phyloP scores from a whole-genome alignment of 2,113 vertebrate species.

The Sapajus apella region DNA sequence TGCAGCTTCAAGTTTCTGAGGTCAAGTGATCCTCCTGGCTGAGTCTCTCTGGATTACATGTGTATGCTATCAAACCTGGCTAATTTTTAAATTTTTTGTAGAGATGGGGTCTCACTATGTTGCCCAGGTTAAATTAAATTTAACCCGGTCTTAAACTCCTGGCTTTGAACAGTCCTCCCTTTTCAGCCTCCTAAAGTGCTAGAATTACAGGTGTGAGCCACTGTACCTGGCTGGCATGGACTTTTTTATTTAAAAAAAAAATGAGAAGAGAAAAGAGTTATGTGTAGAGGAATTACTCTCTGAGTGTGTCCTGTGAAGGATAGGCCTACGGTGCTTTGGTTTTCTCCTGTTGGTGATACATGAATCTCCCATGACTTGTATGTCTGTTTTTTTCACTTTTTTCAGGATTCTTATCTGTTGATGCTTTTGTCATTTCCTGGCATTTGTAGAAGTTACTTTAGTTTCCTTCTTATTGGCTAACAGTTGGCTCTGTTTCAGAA shows the following conservation, averaged over 20 bases:
- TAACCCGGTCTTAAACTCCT: too few species aligned
- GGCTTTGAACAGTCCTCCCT: too few species aligned
- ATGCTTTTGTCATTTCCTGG: not conserved
- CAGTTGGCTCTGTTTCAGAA: not conserved
- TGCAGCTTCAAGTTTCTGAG: too few species aligned
- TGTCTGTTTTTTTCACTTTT: not conserved
- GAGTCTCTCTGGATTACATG: too few species aligned
- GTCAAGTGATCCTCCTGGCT: too few species aligned
- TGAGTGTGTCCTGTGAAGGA: not conserved
- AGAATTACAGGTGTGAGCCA: too few species aligned
- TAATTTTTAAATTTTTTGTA: too few species aligned
- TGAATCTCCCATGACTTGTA: not conserved
- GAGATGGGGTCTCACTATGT: too few species aligned
- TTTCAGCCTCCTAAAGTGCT: too few species aligned
- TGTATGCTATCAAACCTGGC: too few species aligned
- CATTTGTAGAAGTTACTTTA: conserved; percentile 23
- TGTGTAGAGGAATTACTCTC: not conserved
- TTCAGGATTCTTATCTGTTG: not conserved
- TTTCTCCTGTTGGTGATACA: not conserved
- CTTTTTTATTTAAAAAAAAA: not conserved
- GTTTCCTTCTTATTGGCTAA: conserved; percentile 8
- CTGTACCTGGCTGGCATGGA: too few species aligned
- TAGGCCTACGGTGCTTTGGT: not conserved
- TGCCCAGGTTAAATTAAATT: too few species aligned
- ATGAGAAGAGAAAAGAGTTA: not conserved